Evolutionary conservation across 2,113 vertebrate genomes (phyloP).

Genomic region (Dicaeum eximium): DNA sequence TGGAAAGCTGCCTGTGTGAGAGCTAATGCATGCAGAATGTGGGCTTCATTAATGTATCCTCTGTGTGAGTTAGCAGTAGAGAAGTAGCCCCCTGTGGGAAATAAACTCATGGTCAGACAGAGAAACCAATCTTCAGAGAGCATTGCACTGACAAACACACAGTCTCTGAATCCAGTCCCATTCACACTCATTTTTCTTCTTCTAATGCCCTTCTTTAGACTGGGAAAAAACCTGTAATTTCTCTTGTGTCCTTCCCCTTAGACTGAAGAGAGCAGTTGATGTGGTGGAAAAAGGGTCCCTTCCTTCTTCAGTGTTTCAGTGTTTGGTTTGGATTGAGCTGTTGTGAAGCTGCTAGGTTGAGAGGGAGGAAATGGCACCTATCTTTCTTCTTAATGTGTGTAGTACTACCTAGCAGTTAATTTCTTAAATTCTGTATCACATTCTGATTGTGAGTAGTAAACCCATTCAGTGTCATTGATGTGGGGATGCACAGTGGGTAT

Average conservation of each 20-base stretch:
- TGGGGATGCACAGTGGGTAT: background rate
- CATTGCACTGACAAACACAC: background rate
- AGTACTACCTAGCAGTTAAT: background rate
- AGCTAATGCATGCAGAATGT: background rate
- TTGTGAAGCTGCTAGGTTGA: background rate
- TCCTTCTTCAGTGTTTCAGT: background rate
- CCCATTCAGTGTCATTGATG: background rate
- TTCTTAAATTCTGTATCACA: accelerated
- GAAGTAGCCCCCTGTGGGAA: background rate
- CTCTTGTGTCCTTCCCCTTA: background rate
- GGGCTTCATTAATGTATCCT: background rate
- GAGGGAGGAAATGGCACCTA: background rate
- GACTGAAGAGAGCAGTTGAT: background rate
- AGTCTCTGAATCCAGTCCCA: background rate
- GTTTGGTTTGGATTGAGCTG: background rate
- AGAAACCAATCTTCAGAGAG: background rate
- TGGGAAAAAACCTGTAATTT: background rate
- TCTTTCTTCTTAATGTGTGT: background rate
- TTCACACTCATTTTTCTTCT: background rate
- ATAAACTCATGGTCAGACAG: background rate
- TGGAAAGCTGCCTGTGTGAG: background rate
- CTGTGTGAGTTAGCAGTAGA: background rate
- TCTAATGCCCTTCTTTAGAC: background rate
- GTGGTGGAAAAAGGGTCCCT: accelerated
- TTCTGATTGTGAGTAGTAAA: background rate